Evolutionary conservation across 2,113 vertebrate species (phyloP), one percentile per base, ranked within the genome.

Genomic region (Sinocyclocheilus rhinocerous): DNA sequence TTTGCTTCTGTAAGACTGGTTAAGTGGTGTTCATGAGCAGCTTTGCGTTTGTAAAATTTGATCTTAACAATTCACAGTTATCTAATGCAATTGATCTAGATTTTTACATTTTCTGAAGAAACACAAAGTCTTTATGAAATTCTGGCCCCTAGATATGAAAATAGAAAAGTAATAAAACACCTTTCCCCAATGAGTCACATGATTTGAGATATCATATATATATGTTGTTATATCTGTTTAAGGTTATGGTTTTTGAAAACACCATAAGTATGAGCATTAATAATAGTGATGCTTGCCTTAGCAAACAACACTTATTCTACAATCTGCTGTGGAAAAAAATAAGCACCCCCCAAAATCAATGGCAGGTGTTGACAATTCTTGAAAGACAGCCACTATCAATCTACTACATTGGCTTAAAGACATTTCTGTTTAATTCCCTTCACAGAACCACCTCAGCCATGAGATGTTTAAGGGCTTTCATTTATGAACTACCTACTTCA

Each of bases 351-450:
- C 59, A 79, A 59, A 61, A 39, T 39, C 55, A 80, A 42, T 61
- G 57, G 18, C 77, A 79, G 20, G 50, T 42, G 77, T 79, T 39
- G 73, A 76, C n/a, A 36, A 76, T 76, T 76, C 42, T 24, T 76
- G 73, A 76, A 76, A 50, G 73, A 76, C 73, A 76, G 73, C 73
- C 8, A 50, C 73, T 76, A 76, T 76, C 42, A 76, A 50, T 76
- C 73, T 76, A 5, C 13, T 48, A 50, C 42, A 50, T 1, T 76
- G 42, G 73, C 13, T 50, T 76, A n/a, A 48, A 50, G 12, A 76
- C 73, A 76, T 75, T 15, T 75, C 42, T 48, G 12, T 13, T 26
- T 26, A 76, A 76, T 50, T n/a, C n/a, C 18, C n/a, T 75, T 24
- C 42, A 76, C 39, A 50, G 42, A 76, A 76, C 13, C n/a, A 26